Base-by-base conservation (phyloP, 2,797 vertebrate species). In the Malurus leucopterus region DNA sequence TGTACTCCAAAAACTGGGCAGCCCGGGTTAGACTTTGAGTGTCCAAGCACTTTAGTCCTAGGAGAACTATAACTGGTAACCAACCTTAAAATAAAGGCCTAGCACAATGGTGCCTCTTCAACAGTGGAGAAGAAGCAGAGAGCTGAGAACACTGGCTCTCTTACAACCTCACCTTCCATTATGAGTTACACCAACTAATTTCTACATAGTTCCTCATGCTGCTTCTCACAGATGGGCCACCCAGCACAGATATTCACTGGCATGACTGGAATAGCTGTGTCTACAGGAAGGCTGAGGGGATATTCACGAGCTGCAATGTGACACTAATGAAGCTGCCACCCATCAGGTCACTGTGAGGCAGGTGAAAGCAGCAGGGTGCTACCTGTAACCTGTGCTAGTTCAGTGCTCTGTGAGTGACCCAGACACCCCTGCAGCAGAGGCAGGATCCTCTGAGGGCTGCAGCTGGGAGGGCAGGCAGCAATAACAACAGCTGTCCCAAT, bases 401-500 rank as follows among this genome's bases (percentile, higher is more conserved):
- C 38, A 62, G 87, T 77, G 75, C 87, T 58, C 51, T 6, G 2
- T 62, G 89, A 89, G 62, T 21, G 2, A 41, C 20, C 0, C 3
- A 93, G 91, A 85, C 85, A 89, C 18, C 82, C 79, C 73, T 86
- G 79, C 79, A 86, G 94, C 24, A 0, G 79, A 89, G 92, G 93
- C 8, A 2, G 87, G 18, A 87, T 50, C 82, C 70, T 93, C 63
- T 3, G 34, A 78, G 79, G 73, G 80, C 76, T 91, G 79, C 55
- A 84, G 87, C 47, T 30, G 77, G 44, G 90, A 65, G 80, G 74
- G 88, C 0, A 0, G 74, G 81, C 84, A 80, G 87, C 83, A 94
- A 86, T 43, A 91, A 81, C 85, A 86, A 63, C 89, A 62, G 61
- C 70, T 88, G 67, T 75, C 85, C 91, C 92, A 81, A 88, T 40